A percentile compares a stretch with the other conserved stretches of the same genome.
phyloP scores from a whole-genome alignment of 1,140 invertebrate species.

The Riptortus pedestris region DNA sequence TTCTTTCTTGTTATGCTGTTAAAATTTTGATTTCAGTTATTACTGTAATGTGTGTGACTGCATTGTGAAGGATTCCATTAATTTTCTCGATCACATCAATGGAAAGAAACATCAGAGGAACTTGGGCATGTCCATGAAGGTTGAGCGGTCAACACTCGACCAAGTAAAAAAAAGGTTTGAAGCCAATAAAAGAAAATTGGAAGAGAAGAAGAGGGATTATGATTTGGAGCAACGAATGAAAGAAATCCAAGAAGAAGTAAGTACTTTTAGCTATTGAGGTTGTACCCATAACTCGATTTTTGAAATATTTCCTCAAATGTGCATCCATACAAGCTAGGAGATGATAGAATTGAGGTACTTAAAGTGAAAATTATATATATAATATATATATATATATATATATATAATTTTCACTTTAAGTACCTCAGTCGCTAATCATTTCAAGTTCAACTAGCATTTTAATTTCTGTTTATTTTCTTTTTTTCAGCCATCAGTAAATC shows the following conservation, averaged over 20 bases:
- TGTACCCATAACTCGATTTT: neutral
- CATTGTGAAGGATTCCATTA: constrained; percentile 98
- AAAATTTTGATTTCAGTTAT: constrained; percentile 46
- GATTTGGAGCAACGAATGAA: constrained; percentile 82
- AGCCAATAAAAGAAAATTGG: constrained; percentile 84
- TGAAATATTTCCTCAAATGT: no score
- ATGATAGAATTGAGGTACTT: constrained; percentile 3
- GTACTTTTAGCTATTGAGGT: neutral
- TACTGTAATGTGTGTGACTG: constrained; percentile 99
- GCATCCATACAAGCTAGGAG: neutral
- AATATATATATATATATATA: no score
- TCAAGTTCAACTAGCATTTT: no score
- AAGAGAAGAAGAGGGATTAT: constrained; percentile 94
- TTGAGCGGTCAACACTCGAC: constrained; percentile 88
- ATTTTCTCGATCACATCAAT: constrained; percentile 99
- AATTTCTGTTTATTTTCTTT: no score
- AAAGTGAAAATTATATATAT: constrained; percentile 21
- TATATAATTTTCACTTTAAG: no score
- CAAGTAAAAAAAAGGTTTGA: constrained; percentile 93
- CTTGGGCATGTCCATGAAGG: constrained; percentile 98
- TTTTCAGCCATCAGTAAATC: no score
- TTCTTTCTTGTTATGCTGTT: no score
- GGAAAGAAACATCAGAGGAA: constrained; percentile 80
- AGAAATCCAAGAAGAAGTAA: constrained; percentile 86
- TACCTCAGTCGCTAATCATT: no score